Evolutionary conservation across 1,140 invertebrate species (phyloP).

Genomic region (Sminthurides bifidus): DNA sequence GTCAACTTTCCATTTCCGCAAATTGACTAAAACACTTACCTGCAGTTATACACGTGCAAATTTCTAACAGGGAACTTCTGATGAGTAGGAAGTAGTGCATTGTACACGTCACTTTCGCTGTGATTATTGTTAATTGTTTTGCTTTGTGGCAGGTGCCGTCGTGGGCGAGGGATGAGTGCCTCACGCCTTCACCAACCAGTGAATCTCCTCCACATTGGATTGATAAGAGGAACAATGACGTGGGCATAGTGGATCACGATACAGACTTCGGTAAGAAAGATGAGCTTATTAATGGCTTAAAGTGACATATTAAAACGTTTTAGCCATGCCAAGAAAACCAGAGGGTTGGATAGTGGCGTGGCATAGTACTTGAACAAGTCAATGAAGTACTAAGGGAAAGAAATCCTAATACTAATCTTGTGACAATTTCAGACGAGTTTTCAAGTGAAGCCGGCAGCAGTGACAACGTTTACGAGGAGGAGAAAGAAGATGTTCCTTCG

Average conservation of each 20-base stretch:
- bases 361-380: neutral
- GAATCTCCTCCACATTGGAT: slow-evolving; percentile 44
- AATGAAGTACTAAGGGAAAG: neutral
- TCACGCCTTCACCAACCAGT: slow-evolving; percentile 32
- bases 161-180: slow-evolving; percentile 55
- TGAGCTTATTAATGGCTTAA: neutral
- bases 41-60: no score
- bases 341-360: no score
- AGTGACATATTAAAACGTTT: neutral
- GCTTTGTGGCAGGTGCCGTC: slow-evolving; percentile 57
- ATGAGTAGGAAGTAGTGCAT: no score
- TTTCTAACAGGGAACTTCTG: no score
- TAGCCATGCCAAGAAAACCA: no score
- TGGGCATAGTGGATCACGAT: slow-evolving; percentile 57
- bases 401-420: neutral
- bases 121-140: neutral
- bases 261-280: slow-evolving; percentile 53
- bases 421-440: slow-evolving; percentile 50
- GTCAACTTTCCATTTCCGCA: no score
- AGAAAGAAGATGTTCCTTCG: slow-evolving; percentile 37
- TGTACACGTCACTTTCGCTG: neutral
- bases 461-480: slow-evolving; percentile 24
- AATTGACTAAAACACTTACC: no score
- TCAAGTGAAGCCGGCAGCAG: slow-evolving; percentile 50
- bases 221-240: slow-evolving; percentile 59